phyloP scores from a whole-genome alignment of 1,140 invertebrate species.

The Atta texana region DNA sequence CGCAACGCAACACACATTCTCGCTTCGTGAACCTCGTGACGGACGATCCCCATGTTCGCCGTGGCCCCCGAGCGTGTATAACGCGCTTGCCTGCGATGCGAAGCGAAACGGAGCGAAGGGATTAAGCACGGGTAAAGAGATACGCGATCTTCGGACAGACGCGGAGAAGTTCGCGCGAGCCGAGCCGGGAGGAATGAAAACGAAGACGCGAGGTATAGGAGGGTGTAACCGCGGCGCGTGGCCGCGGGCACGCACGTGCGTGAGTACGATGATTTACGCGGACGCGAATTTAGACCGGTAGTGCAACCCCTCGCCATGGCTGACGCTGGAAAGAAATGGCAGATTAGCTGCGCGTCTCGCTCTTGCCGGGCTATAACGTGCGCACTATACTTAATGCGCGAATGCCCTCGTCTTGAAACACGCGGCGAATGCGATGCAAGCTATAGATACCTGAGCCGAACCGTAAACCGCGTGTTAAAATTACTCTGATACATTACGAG shows the following conservation, averaged over 20 bases:
- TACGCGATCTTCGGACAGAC: constrained; percentile 20
- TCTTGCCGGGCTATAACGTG: neutral
- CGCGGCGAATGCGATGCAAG: neutral
- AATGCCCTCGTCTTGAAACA: constrained; percentile 6
- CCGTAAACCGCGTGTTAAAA: constrained; percentile 25
- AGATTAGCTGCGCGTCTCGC: constrained; percentile 34
- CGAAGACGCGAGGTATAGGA: neutral
- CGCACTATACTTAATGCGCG: constrained; percentile 33
- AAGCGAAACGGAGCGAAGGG: constrained; percentile 20
- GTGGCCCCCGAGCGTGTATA: constrained; percentile 12
- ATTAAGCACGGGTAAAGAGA: constrained; percentile 25
- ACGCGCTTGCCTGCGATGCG: constrained; percentile 14
- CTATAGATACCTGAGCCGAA: constrained; percentile 2
- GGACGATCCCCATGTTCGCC: constrained; percentile 19
- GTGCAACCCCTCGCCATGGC: neutral
- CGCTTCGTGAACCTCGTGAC: constrained; percentile 2
- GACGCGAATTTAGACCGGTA: constrained; percentile 69
- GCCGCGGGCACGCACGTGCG: constrained; percentile 66
- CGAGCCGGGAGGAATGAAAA: neutral
- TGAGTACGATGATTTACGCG: constrained; percentile 69
- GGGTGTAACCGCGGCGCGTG: constrained; percentile 37
- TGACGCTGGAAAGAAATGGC: constrained; percentile 18
- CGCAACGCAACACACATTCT: neutral
- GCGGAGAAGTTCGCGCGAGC: neutral
- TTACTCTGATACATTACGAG: constrained; percentile 22